Evolutionary conservation across 2,888 invertebrate species (phyloP).

Genomic region (Panzeria rudis): DNA sequence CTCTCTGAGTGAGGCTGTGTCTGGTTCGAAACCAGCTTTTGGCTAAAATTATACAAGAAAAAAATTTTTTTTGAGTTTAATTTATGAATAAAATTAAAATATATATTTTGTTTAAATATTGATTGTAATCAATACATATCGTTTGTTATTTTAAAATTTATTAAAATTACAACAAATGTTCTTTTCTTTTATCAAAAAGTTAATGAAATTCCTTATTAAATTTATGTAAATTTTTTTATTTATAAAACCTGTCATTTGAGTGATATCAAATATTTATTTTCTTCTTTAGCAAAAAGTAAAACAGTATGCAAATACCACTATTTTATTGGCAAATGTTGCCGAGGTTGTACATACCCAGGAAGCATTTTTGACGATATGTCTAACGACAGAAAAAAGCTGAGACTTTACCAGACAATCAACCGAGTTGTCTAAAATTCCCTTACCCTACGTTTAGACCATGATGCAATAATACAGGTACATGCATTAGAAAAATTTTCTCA

Average conservation of each 20-base stretch:
- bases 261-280: conserved; percentile 24
- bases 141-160: not conserved
- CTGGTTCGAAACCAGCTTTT: conserved; percentile 83
- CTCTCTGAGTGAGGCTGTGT: conserved; percentile 88
- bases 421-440: too few species aligned
- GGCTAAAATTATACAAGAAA: conserved; percentile 79
- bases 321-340: conserved; percentile 63
- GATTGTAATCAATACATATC: too few species aligned
- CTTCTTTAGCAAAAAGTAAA: not conserved
- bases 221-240: not conserved
- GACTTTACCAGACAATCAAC: too few species aligned
- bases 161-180: conserved; percentile 25
- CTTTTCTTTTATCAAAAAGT: not conserved
- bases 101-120: not conserved
- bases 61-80: conserved; percentile 39
- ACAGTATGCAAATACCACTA: conserved; percentile 25
- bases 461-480: too few species aligned
- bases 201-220: not conserved
- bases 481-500: too few species aligned
- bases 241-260: conserved; percentile 17
- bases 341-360: conserved; percentile 54
- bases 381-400: too few species aligned
- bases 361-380: too few species aligned
- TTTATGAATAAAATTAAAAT: conserved; percentile 22
- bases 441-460: too few species aligned